phyloP scores from a whole-genome alignment of 2,888 invertebrate species.

The Netelia virgata region DNA sequence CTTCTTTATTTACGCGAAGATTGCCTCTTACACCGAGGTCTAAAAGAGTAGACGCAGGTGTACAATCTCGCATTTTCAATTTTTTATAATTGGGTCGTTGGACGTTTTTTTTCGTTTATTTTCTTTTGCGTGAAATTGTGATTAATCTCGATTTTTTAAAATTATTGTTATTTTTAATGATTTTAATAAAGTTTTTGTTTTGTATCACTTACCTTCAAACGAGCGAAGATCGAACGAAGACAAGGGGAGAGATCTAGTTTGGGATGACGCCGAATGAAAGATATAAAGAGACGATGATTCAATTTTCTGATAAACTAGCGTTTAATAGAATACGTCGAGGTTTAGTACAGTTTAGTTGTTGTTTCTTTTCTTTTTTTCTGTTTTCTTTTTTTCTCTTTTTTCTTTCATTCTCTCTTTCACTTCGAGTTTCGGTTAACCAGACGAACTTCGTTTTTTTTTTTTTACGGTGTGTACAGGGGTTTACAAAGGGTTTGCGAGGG shows the following conservation, averaged over 20 bases:
- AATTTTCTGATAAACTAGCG: conserved; percentile 81
- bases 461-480: conserved; percentile 72
- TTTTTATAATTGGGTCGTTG: neutral
- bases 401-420: conserved; percentile 68
- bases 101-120: neutral
- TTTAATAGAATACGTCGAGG: conserved; percentile 82
- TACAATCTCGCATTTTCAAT: neutral
- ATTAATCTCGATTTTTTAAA: neutral
- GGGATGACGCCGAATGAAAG: conserved; percentile 44
- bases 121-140: too few relatives aligned
- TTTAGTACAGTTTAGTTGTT: conserved; percentile 79
- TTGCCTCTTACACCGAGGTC: neutral
- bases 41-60: neutral
- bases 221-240: neutral
- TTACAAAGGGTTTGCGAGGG: conserved; percentile 39
- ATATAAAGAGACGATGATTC: conserved; percentile 66
- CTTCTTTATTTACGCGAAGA: neutral
- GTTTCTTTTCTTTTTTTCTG: conserved; percentile 64
- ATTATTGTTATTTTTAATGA: neutral
- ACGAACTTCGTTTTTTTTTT: conserved; percentile 73
- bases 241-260: conserved; percentile 5
- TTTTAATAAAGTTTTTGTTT: neutral
- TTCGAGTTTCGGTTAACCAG: conserved; percentile 75
- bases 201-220: conserved; percentile 36
- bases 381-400: conserved; percentile 67